Percentiles rank a stretch among this genome's conserved stretches.
phyloP scores from a whole-genome alignment of 2,797 vertebrate species.

The Iguana delicatissima region DNA sequence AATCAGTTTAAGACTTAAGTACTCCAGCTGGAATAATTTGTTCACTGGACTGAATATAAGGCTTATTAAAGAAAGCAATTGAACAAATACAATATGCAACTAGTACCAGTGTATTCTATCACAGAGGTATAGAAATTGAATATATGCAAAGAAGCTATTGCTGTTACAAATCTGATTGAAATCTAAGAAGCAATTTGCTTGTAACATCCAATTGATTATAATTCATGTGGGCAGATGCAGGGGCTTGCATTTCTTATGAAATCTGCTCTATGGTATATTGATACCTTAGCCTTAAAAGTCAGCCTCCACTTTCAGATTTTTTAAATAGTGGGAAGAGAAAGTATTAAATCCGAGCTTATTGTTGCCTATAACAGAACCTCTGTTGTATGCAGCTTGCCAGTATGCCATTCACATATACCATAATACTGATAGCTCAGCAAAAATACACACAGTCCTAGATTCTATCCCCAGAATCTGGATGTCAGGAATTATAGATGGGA shows the following conservation, averaged over 20 bases:
- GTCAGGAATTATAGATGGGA: no score
- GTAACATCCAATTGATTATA: background rate
- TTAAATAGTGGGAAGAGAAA: conserved; percentile 64
- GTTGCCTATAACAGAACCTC: conserved; percentile 22
- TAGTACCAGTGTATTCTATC: background rate
- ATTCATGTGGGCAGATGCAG: conserved; percentile 37
- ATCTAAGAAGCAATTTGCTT: background rate
- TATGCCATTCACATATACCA: conserved; percentile 31
- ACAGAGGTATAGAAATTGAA: background rate
- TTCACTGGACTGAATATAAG: background rate
- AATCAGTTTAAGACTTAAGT: background rate
- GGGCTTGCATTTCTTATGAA: conserved; percentile 34
- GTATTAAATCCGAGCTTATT: conserved; percentile 61
- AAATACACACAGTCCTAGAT: background rate
- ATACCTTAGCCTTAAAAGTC: conserved; percentile 68
- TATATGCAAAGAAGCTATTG: background rate
- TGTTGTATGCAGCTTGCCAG: conserved; percentile 13
- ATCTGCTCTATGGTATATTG: conserved; percentile 52
- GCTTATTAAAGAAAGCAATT: conserved; percentile 9
- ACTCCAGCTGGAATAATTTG: background rate
- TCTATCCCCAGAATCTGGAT: background rate
- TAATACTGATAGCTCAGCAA: background rate
- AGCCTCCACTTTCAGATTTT: conserved; percentile 50
- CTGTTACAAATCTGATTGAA: background rate
- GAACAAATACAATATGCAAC: background rate